Evolutionary conservation across 2,797 vertebrate genomes (phyloP), one percentile per base, ranked within the genome.

Genomic region (Anguilla obscura): DNA sequence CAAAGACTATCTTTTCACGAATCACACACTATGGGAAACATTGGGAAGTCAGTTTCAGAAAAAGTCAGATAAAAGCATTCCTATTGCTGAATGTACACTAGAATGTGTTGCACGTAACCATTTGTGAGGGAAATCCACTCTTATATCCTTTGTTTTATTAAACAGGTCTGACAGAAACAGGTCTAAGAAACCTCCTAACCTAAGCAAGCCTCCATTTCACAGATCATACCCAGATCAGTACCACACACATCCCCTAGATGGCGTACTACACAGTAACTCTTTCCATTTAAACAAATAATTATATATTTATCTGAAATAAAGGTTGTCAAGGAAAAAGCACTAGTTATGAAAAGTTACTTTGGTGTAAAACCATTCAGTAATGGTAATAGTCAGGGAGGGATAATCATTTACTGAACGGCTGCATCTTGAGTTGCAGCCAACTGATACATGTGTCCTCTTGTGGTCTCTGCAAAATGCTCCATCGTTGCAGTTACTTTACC

Each of bases 401-500:
- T 21, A 56, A 50, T 14, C 12, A 66, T 66, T 24, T 24, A 36
- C 33, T 24, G 18, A 7, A 3, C 21, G 9, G 79, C 45, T 82
- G 24, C 54, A 10, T 40, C 7, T 14, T 4, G 6, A 63, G 18
- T 3, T 40, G 33, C 33, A 66, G 9, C 40, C 66, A 86, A 56
- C 30, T 0, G 45, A 33, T 76, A 2, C 33, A 30, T 1, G 69
- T 74, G 9, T 10, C 12, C 7, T 33, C 12, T 24, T 24, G 76
- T 45, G 18, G 21, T 50, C 9, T n/a, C 45, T 4, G 12, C 9
- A 50, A 82, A 48, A 48, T 50, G 18, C 14, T 33, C 16, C 3
- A 40, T 40, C 74, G 12, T 58, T n/a, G 14, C 36, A 21, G 1
- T 40, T 18, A 12, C 2, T 27, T 4, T 89, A 93, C 92, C 92